A percentile compares a stretch with the other conserved stretches of the same genome.
phyloP scores from a whole-genome alignment of 2,888 invertebrate species.

The Drosophila quinaria region DNA sequence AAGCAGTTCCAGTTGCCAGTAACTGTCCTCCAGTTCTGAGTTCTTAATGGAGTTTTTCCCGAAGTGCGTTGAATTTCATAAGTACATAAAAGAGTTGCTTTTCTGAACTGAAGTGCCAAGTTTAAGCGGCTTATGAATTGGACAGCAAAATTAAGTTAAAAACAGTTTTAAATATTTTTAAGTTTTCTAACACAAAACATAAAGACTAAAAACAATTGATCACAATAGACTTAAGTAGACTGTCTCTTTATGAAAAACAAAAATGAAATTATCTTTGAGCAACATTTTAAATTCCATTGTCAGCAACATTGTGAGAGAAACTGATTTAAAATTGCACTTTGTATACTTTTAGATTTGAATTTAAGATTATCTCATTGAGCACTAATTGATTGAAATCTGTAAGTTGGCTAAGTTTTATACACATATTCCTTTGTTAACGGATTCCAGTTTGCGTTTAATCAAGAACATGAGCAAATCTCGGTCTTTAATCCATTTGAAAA shows the following conservation, averaged over 20 bases:
- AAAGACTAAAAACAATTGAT: not conserved
- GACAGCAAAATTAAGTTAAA: conserved; percentile 2
- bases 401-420: not conserved
- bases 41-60: conserved; percentile 67
- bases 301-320: not conserved
- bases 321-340: not conserved
- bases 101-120: conserved; percentile 25
- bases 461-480: conserved; percentile 31
- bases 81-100: conserved; percentile 52
- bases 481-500: conserved; percentile 40
- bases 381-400: not conserved
- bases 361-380: not conserved
- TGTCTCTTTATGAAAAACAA: not conserved
- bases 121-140: conserved; percentile 31
- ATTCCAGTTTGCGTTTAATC: conserved; percentile 54
- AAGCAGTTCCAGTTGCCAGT: conserved; percentile 62
- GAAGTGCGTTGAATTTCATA: conserved; percentile 47
- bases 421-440: not conserved
- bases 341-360: not conserved
- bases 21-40: conserved; percentile 48
- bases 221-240: not conserved
- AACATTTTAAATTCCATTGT: not conserved
- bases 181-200: not conserved
- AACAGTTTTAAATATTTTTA: conserved; percentile 7
- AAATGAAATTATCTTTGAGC: not conserved